These are phyloP conservation scores for Semnopithecus entellus DNA, from an alignment of 2,113 vertebrate genomes.

Conservation along the genomic window DNA sequence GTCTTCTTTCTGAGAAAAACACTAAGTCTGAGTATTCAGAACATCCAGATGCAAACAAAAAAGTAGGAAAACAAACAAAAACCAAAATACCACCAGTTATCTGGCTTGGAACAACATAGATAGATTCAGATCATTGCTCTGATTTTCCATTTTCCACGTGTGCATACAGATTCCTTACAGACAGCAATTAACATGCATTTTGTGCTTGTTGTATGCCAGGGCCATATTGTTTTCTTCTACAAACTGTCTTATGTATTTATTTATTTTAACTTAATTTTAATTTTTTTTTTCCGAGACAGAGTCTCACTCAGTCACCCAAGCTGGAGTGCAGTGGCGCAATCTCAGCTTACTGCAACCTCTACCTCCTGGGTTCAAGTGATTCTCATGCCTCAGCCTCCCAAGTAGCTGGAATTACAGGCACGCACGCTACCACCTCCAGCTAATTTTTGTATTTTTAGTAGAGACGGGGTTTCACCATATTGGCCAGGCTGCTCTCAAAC, in stretches of 20 bases:
- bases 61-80: neutral
- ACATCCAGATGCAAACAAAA: neutral
- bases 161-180: neutral
- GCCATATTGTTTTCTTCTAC: neutral
- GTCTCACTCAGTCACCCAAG: no score
- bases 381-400: no score
- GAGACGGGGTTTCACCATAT: no score
- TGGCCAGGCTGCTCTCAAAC: no score
- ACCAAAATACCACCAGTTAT: neutral
- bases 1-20: neutral
- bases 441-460: no score
- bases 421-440: no score
- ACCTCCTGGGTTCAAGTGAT: no score
- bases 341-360: no score
- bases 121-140: neutral
- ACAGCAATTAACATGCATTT: neutral
- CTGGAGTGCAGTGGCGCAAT: no score
- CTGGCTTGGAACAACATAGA: neutral
- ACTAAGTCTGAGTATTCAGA: neutral
- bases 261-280: no score
- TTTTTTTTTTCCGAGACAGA: no score
- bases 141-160: neutral
- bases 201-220: neutral
- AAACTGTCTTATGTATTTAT: neutral
- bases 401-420: no score